Evolutionary conservation across 2,888 invertebrate species (phyloP).

Genomic region (Rhagium mordax): DNA sequence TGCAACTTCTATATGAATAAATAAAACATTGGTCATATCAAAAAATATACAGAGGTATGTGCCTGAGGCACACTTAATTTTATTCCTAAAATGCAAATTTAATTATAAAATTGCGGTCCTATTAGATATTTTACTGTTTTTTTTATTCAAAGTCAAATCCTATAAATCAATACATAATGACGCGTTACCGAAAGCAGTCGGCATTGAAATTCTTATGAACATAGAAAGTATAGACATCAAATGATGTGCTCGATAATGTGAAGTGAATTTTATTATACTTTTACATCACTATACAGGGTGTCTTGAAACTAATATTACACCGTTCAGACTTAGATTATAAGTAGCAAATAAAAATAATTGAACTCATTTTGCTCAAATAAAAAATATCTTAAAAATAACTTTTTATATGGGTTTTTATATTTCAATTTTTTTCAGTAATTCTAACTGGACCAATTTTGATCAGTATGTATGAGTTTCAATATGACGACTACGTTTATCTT

Average conservation of each 20-base stretch:
- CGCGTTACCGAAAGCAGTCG: background rate
- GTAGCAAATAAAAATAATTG: too few relatives aligned
- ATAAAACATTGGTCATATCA: background rate
- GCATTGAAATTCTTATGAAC: conserved; percentile 1
- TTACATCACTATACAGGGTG: too few relatives aligned
- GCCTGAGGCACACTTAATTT: background rate
- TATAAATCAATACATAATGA: background rate
- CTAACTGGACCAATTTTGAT: too few relatives aligned
- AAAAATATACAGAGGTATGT: background rate
- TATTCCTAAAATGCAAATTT: background rate
- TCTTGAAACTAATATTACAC: too few relatives aligned
- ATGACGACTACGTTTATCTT: too few relatives aligned
- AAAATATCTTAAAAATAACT: too few relatives aligned
- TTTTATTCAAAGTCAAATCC: background rate
- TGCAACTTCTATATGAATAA: too few relatives aligned
- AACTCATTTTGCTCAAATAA: too few relatives aligned
- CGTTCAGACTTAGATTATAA: too few relatives aligned
- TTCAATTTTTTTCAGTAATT: too few relatives aligned
- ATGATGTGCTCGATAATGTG: background rate
- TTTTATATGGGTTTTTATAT: too few relatives aligned
- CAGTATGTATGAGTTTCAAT: too few relatives aligned
- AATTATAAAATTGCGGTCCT: background rate
- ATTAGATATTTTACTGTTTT: background rate
- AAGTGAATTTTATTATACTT: background rate
- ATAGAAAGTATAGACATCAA: background rate